Evolutionary conservation across 2,888 invertebrate species (phyloP).

Genomic region (Caenorhabditis zanzibari): DNA sequence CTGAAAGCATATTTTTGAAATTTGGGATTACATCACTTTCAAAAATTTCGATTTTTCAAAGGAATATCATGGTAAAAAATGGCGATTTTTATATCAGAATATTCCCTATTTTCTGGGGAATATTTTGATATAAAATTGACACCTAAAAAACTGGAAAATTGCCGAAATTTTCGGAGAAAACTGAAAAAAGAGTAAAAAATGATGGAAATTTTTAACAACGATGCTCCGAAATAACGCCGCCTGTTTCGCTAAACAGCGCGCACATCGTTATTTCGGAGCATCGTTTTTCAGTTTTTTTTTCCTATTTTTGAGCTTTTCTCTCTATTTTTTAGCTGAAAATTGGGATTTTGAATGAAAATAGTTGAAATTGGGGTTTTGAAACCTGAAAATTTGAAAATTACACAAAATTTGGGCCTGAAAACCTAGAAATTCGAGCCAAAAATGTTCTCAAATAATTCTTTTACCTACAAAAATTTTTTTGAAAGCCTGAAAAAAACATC

Average conservation of each 20-base stretch:
- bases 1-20: neutral
- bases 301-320: neutral
- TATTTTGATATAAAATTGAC: neutral
- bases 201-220: slow-evolving; percentile 28
- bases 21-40: slow-evolving; percentile 50
- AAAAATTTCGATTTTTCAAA: neutral
- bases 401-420: neutral
- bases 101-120: neutral
- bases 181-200: slow-evolving; percentile 20
- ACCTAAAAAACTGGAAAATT: neutral
- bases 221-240: slow-evolving; percentile 55
- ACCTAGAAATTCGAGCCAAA: no score
- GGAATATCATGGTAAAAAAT: neutral
- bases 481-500: no score
- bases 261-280: slow-evolving; percentile 43
- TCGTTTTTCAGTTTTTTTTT: slow-evolving; percentile 21
- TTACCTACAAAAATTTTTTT: no score
- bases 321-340: neutral
- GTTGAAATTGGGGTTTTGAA: no score
- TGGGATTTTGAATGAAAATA: neutral
- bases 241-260: slow-evolving; percentile 44
- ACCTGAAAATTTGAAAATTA: neutral
- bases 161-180: neutral
- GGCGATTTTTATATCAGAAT: neutral
- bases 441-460: no score